phyloP scores from a whole-genome alignment of 2,113 vertebrate species.

The Hippocampus zosterae region DNA sequence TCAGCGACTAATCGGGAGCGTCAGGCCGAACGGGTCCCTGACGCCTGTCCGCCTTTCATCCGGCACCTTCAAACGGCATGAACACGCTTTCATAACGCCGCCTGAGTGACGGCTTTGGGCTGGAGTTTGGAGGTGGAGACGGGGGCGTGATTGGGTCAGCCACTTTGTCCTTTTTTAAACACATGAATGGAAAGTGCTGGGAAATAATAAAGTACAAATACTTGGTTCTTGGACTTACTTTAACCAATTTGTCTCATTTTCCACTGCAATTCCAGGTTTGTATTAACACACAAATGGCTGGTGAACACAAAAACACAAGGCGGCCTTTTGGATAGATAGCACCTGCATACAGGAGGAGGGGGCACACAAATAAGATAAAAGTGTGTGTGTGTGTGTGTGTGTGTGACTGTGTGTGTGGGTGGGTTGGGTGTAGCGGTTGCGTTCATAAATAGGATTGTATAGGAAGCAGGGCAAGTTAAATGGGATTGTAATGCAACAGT shows the following conservation, averaged over 20 bases:
- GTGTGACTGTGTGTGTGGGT: neutral
- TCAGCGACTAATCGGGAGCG: constrained; percentile 55
- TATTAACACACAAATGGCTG: constrained; percentile 57
- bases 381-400: constrained; percentile 8
- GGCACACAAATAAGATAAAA: constrained; percentile 64
- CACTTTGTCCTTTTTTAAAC: constrained; percentile 73
- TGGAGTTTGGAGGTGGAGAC: constrained; percentile 39
- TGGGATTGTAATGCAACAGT: constrained; percentile 72
- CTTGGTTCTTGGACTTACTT: neutral
- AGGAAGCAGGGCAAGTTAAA: constrained; percentile 65
- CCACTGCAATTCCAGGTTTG: constrained; percentile 52
- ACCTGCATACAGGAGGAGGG: constrained; percentile 64
- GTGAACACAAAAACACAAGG: constrained; percentile 33
- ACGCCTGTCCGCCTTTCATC: constrained; percentile 67
- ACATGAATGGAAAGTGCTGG: constrained; percentile 58
- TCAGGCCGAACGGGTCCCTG: constrained; percentile 52
- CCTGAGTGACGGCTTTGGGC: constrained; percentile 64
- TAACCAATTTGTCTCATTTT: constrained; percentile 39
- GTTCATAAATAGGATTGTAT: constrained; percentile 70
- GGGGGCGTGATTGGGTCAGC: constrained; percentile 59
- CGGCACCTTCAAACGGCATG: constrained; percentile 73
- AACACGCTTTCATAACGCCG: constrained; percentile 65
- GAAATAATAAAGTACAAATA: neutral
- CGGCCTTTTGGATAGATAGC: constrained; percentile 62
- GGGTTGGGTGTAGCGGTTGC: constrained; percentile 23